These are phyloP conservation scores for Bombyx huttoni DNA, from an alignment of 2,888 invertebrate species.

Conservation along the genomic window DNA sequence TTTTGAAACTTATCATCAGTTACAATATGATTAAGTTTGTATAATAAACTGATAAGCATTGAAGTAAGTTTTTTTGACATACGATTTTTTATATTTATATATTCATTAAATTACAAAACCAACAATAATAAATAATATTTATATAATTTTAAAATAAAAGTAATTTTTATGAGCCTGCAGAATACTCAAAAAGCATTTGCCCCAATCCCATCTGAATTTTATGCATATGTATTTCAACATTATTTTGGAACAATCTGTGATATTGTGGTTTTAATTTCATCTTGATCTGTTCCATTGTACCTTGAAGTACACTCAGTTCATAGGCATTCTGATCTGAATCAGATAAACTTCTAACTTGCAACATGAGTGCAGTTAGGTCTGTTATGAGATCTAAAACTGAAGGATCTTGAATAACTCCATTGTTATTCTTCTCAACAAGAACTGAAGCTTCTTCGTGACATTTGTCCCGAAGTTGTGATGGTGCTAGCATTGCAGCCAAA, in stretches of 20 bases:
- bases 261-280: slow-evolving; percentile 82
- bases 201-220: slow-evolving; percentile 85
- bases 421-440: slow-evolving; percentile 82
- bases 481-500: slow-evolving; percentile 88
- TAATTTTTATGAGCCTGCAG: background rate
- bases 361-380: slow-evolving; percentile 89
- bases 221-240: slow-evolving; percentile 92
- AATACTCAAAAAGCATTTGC: slow-evolving; percentile 25
- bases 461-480: slow-evolving; percentile 88
- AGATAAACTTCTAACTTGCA: slow-evolving; percentile 85
- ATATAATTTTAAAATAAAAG: background rate
- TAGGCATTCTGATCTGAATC: slow-evolving; percentile 90
- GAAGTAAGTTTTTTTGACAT: no score
- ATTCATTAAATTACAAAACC: background rate
- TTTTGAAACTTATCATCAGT: no score
- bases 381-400: slow-evolving; percentile 85
- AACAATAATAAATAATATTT: background rate
- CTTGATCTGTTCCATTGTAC: slow-evolving; percentile 92
- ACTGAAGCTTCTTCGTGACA: slow-evolving; percentile 88
- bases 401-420: slow-evolving; percentile 72
- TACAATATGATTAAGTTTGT: no score
- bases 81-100: background rate
- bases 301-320: slow-evolving; percentile 90
- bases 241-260: slow-evolving; percentile 85
- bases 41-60: no score